These are phyloP conservation scores for Isaurus tuberculatus DNA, from an alignment of 92 coral and sea anemone species.

Conservation along the genomic window DNA sequence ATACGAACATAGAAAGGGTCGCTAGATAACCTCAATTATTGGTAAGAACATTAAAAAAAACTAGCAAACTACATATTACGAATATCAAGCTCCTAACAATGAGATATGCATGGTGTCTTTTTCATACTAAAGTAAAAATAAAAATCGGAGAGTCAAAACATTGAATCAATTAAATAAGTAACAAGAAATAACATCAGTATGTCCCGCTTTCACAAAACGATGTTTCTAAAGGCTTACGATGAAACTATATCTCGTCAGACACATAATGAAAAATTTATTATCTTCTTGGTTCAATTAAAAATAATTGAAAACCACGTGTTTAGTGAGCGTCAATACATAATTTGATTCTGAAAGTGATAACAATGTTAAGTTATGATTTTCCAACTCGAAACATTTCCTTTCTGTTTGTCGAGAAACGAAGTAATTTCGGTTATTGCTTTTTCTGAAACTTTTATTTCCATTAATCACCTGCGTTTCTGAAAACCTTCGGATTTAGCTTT, in stretches of 20 bases:
- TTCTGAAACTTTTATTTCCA: too few species aligned
- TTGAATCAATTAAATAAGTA: neutral
- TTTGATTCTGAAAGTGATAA: neutral
- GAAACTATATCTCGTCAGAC: neutral
- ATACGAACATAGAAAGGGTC: neutral
- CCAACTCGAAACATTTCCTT: too few species aligned
- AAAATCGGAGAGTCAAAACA: conserved; percentile 34
- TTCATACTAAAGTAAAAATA: conserved; percentile 4
- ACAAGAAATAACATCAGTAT: neutral
- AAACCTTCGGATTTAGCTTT: too few species aligned
- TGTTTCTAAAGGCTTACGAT: conserved; percentile 3
- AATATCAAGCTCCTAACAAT: neutral
- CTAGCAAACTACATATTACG: neutral
- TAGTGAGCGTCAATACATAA: neutral
- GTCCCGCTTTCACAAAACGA: conserved; percentile 16
- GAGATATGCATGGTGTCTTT: conserved; percentile 34
- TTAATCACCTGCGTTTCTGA: too few species aligned
- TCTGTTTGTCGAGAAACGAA: too few species aligned
- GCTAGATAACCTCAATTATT: neutral
- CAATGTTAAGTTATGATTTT: neutral
- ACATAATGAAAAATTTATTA: conserved; percentile 36
- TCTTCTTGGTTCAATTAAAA: conserved; percentile 11
- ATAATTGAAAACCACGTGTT: conserved; percentile 44
- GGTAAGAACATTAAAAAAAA: neutral
- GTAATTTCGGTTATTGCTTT: too few species aligned